Conservation (phyloP, 2,888 invertebrate genomes). For the Meteorus colon region DNA sequence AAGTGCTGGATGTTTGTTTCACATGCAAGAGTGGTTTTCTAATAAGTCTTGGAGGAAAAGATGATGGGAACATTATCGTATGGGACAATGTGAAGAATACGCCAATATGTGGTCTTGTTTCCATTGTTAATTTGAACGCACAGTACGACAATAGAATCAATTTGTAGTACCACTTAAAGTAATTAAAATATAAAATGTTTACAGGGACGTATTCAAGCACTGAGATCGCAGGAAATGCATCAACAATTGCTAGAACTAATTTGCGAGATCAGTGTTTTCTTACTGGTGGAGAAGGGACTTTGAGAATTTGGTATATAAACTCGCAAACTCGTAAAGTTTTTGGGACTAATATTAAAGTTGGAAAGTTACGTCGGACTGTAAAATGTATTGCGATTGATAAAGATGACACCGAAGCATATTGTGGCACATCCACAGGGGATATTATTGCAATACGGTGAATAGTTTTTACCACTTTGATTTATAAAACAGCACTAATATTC, state of each 20-base stretch:
- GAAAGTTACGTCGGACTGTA: slow-evolving; percentile 85
- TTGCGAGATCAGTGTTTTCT: slow-evolving; percentile 80
- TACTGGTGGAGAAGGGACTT: slow-evolving; percentile 83
- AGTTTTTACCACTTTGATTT: slow-evolving; percentile 35
- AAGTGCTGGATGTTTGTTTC: slow-evolving; percentile 90
- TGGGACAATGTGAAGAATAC: slow-evolving; percentile 82
- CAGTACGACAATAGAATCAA: neutral
- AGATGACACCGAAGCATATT: slow-evolving; percentile 84
- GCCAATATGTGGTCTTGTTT: slow-evolving; percentile 73
- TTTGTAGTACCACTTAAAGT: neutral
- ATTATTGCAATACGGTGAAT: slow-evolving; percentile 75
- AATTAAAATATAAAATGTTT: slow-evolving; percentile 27
- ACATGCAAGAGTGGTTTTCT: slow-evolving; percentile 87
- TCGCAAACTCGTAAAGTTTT: slow-evolving; percentile 81
- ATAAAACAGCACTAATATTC: neutral
- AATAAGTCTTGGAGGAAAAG: slow-evolving; percentile 90
- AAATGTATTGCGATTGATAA: slow-evolving; percentile 82
- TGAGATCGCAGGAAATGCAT: slow-evolving; percentile 83
- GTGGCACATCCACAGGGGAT: slow-evolving; percentile 90
- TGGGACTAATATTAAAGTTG: slow-evolving; percentile 84
- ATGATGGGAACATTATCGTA: slow-evolving; percentile 90
- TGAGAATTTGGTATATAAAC: slow-evolving; percentile 85
- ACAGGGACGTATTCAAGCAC: slow-evolving; percentile 76
- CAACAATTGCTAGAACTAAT: slow-evolving; percentile 76
- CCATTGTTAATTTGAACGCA: neutral